Evolutionary conservation across 2,113 vertebrate genomes (phyloP).

Genomic region (Marmota flaviventris): DNA sequence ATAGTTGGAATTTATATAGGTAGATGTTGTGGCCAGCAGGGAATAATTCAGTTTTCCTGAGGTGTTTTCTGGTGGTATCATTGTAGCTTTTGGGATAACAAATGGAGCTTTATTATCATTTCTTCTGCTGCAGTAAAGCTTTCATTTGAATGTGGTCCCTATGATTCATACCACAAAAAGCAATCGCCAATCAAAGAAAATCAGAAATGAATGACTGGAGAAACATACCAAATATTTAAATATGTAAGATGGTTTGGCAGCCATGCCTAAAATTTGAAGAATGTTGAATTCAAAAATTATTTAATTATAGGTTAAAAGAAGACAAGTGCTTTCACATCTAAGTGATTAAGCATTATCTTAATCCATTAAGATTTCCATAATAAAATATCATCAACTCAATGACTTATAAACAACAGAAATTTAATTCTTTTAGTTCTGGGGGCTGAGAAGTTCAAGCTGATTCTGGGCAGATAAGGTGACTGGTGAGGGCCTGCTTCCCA

Average conservation of each 20-base stretch:
- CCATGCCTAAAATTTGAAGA: neutral
- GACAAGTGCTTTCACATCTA: neutral
- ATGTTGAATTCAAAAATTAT: neutral
- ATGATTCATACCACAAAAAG: neutral
- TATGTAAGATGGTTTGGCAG: neutral
- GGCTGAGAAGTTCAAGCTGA: neutral
- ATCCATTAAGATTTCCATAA: neutral
- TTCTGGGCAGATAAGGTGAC: accelerated
- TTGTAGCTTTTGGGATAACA: neutral
- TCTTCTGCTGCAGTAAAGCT: neutral
- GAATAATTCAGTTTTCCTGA: neutral
- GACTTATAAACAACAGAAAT: neutral
- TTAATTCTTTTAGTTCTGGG: neutral
- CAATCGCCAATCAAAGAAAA: neutral
- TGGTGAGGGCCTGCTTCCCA: neutral
- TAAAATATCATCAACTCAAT: neutral
- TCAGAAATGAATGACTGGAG: neutral
- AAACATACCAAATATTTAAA: neutral
- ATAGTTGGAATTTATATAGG: neutral
- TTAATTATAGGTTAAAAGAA: neutral
- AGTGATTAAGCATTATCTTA: neutral
- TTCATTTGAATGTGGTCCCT: neutral
- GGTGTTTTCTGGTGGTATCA: neutral
- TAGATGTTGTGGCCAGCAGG: neutral
- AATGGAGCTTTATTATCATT: neutral